Conservation (phyloP, 2,888 invertebrate species). For the Ophion slaviceki region DNA sequence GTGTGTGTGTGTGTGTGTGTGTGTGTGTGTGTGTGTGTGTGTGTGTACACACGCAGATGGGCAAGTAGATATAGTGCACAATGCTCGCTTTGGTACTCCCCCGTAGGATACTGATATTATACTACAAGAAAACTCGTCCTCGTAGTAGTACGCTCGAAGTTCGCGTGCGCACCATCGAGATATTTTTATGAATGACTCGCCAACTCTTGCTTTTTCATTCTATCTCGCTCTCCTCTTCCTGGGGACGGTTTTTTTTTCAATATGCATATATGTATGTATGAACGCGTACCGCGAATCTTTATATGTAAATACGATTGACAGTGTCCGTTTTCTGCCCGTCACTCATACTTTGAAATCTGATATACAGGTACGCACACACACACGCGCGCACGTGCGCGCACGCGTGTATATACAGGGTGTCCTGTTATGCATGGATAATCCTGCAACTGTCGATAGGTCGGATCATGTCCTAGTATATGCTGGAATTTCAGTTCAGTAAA, state of each 20-base stretch:
- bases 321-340: constrained; percentile 41
- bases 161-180: constrained; percentile 70
- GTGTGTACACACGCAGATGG: constrained; percentile 59
- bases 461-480: too few species aligned
- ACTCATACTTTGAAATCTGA: constrained; percentile 2
- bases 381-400: too few species aligned
- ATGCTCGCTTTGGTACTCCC: constrained; percentile 44
- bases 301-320: constrained; percentile 24
- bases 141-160: constrained; percentile 60
- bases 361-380: too few species aligned
- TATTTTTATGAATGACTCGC: constrained; percentile 82
- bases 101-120: constrained; percentile 39
- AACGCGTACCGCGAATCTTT: constrained; percentile 12
- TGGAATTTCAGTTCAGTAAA: too few species aligned
- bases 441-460: too few species aligned
- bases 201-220: constrained; percentile 59
- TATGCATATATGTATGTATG: constrained; percentile 6
- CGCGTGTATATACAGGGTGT: too few species aligned
- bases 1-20: constrained; percentile 19
- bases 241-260: constrained; percentile 18
- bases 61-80: constrained; percentile 76
- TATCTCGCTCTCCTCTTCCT: constrained; percentile 47
- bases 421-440: too few species aligned
- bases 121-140: constrained; percentile 34
- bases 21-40: constrained; percentile 13